phyloP scores from a whole-genome alignment of 2,113 vertebrate genomes.

The Fulmarus glacialis region DNA sequence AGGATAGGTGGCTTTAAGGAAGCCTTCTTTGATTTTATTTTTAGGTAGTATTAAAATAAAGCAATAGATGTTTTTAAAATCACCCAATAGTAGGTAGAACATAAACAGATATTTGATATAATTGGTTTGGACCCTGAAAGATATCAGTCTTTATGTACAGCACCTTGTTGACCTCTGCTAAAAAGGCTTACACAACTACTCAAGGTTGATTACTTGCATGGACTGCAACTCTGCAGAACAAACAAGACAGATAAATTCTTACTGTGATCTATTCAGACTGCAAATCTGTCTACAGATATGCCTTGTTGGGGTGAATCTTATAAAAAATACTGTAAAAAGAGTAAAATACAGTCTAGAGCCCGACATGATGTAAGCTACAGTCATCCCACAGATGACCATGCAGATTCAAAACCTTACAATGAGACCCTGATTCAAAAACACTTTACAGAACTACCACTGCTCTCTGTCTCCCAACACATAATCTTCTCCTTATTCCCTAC shows the following conservation, averaged over 20 bases:
- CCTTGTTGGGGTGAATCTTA: neutral
- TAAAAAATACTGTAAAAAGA: neutral
- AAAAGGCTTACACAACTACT: neutral
- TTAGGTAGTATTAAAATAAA: neutral
- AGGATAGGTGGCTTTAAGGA: neutral
- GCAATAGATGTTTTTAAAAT: neutral
- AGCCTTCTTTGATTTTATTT: neutral
- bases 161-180: neutral
- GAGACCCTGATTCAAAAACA: neutral
- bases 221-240: neutral
- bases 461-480: neutral
- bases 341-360: neutral
- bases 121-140: neutral
- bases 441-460: neutral
- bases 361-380: neutral
- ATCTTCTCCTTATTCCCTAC: neutral
- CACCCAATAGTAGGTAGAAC: neutral
- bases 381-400: neutral
- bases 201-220: neutral
- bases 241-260: neutral
- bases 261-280: neutral
- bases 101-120: neutral
- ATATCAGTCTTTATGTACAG: neutral
- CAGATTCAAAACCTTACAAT: neutral
- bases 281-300: neutral